These are phyloP conservation scores for Amphipoea oculea DNA, from an alignment of 2,888 invertebrate genomes.

Conservation along the genomic window DNA sequence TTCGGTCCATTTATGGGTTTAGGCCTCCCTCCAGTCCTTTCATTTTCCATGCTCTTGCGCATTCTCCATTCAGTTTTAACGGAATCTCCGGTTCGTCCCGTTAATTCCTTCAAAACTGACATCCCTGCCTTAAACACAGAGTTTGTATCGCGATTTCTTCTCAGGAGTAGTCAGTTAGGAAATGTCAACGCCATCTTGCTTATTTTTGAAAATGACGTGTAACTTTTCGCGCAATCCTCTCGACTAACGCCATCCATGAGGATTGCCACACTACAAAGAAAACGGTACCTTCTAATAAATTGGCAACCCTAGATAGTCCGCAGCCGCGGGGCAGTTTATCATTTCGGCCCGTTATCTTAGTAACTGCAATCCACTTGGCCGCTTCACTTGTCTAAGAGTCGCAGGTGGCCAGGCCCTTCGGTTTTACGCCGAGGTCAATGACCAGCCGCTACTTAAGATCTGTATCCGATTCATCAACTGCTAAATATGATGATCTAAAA, in stretches of 20 bases:
- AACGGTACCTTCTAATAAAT: conserved; percentile 1
- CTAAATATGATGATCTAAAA: neutral
- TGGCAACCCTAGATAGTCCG: conserved; percentile 53
- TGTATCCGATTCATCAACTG: conserved; percentile 40
- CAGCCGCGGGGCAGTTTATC: conserved; percentile 77
- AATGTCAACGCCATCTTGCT: too few relatives aligned
- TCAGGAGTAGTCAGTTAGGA: too few relatives aligned
- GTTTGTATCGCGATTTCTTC: too few relatives aligned
- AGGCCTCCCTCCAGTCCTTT: too few relatives aligned
- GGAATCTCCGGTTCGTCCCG: too few relatives aligned
- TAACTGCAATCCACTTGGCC: conserved; percentile 76
- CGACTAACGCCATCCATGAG: neutral
- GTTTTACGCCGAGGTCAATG: conserved; percentile 59
- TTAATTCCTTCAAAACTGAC: too few relatives aligned
- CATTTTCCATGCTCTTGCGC: too few relatives aligned
- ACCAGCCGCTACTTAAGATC: conserved; percentile 52
- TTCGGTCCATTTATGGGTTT: too few relatives aligned
- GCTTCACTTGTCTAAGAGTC: conserved; percentile 75
- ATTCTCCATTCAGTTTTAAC: too few relatives aligned
- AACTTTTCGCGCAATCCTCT: neutral
- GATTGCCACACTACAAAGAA: conserved; percentile 4
- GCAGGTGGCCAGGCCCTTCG: conserved; percentile 75
- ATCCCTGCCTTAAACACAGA: too few relatives aligned
- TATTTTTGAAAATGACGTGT: too few relatives aligned
- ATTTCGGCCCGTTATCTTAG: conserved; percentile 80